Conservation (phyloP, 2,113 vertebrate genomes). For the Machaerirhynchus nigripectus region DNA sequence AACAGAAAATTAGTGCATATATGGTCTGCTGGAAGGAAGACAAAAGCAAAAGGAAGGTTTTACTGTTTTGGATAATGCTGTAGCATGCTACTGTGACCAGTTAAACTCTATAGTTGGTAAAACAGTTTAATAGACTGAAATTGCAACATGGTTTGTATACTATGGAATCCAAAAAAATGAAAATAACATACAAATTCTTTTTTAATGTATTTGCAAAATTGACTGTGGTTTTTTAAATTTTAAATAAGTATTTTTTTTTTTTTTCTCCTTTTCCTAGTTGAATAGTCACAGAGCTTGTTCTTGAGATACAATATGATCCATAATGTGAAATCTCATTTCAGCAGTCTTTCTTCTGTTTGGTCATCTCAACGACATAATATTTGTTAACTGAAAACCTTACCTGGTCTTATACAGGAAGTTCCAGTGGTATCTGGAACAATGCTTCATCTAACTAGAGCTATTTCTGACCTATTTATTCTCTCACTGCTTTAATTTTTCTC, state of each 20-base stretch:
- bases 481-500: neutral
- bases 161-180: neutral
- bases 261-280: neutral
- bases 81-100: neutral
- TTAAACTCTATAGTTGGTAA: neutral
- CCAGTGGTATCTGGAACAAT: neutral
- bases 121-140: neutral
- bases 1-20: neutral
- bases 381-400: neutral
- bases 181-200: neutral
- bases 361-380: neutral
- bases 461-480: neutral
- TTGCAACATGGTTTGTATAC: neutral
- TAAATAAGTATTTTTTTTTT: neutral
- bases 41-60: neutral
- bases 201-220: neutral
- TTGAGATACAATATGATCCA: neutral
- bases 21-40: neutral
- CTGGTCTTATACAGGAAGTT: neutral
- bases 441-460: neutral
- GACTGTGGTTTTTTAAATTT: neutral
- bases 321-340: neutral
- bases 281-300: neutral
- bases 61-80: neutral
- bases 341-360: neutral